phyloP scores from a whole-genome alignment of 2,113 vertebrate species.

The Epinephelus lanceolatus region DNA sequence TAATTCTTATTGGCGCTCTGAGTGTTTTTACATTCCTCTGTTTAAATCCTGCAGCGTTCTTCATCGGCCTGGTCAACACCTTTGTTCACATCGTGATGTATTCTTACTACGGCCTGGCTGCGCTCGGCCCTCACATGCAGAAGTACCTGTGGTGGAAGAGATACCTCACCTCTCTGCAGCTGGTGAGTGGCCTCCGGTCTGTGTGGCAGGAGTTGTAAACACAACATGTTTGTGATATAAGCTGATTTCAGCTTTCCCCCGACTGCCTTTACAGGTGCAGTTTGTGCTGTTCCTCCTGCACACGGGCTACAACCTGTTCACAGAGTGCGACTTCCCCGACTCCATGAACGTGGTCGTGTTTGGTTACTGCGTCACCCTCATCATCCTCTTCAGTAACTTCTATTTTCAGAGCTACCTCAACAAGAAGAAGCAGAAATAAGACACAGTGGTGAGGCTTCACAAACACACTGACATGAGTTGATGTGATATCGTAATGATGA shows the following conservation, averaged over 20 bases:
- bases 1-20: background rate
- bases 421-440: conserved; percentile 79
- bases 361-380: conserved; percentile 82
- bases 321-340: conserved; percentile 81
- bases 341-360: conserved; percentile 80
- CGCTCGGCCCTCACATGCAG: conserved; percentile 81
- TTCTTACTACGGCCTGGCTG: conserved; percentile 82
- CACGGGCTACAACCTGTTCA: conserved; percentile 83
- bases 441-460: background rate
- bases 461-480: background rate
- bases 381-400: conserved; percentile 84
- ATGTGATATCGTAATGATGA: background rate
- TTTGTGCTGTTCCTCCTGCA: conserved; percentile 82
- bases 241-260: background rate
- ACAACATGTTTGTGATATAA: too few relatives aligned
- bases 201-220: background rate
- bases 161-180: conserved; percentile 85
- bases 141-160: conserved; percentile 86
- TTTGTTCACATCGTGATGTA: conserved; percentile 86
- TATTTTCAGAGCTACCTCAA: conserved; percentile 79
- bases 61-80: conserved; percentile 84
- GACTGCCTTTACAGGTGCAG: conserved; percentile 78
- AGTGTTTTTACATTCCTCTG: background rate
- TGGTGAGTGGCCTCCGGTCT: conserved; percentile 77
- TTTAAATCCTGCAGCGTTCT: conserved; percentile 78